Base-by-base conservation (phyloP, 2,797 vertebrate genomes). In the Denticeps clupeoides region DNA sequence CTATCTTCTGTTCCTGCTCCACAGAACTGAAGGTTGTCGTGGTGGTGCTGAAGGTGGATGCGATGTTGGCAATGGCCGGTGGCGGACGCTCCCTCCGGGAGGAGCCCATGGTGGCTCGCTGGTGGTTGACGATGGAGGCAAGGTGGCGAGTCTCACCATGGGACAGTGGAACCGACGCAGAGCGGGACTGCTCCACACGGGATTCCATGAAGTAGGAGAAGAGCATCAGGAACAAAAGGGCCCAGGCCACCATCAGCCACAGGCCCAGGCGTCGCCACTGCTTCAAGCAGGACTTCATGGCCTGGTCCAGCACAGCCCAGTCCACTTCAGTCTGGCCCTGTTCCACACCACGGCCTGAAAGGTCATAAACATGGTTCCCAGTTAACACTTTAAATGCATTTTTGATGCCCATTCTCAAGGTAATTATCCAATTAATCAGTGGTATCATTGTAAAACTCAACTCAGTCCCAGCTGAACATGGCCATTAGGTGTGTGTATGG, bases 201-300 rank as follows among this genome's bases (percentile, higher is more conserved):
- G 80, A 85, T 52, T 97, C 91, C 55, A 93, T 85, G 67, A 97
- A 95, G 77, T 94, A 96, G 15, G 95, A 85, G 67, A 99, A 90
- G 56, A 97, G 82, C 24, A 75, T 87, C 41, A 97, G 66, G 66
- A 97, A 93, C 52, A 97, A 68, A 45, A 99, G 77, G n/a, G 79
- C 90, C 95, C 95, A 99, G 16, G 82, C 87, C 56, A 97, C 82
- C 71, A 97, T 89, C 47, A 87, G 88, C 53, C 85, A 81, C 53
- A 99, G 81, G 77, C 87, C 85, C 49, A 94, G 70, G 74, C 85
- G 82, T 73, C 92, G 82, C 93, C 95, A 97, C 75, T 82, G 82
- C 77, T 80, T 83, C 78, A 84, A 76, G 23, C 64, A 82, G 71
- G 83, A 81, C 71, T 80, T 86, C 81, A 86, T 86, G 27, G 29